Base-by-base conservation (phyloP, 1,140 invertebrate species). In the Teleogryllus occipitalis region DNA sequence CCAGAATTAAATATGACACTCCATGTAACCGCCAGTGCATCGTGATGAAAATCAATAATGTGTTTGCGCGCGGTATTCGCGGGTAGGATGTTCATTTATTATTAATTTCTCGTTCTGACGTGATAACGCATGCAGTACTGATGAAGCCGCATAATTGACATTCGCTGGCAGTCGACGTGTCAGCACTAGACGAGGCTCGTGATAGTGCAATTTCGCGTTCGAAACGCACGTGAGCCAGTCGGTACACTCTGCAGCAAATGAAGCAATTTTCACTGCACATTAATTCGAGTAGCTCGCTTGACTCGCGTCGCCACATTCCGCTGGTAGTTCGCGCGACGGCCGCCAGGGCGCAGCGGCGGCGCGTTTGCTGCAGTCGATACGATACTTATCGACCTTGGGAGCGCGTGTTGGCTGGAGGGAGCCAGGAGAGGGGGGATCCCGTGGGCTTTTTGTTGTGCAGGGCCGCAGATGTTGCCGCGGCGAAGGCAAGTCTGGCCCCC, bases 71-170 rank as follows among this genome's bases (percentile, higher is more conserved):
- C 54, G 18, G 54, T 18, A 14, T 65, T 65, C 54, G 27, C 7
- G 54, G 7, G 18, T 7, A 18, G 10, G 18, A 18, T 65, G 54
- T 10, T 10, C 54, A 65, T 65, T 65, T 65, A 65, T 65, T 65
- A 65, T 65, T 65, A 65, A 65, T 65, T 65, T 65, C 54, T 65
- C 54, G 54, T 65, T 65, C 18, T 65, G 54, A 65, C 54, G 54
- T 14, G 10, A 65, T 65, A 10, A 14, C 54, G 54, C 18, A 65
- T 65, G 54, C 54, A 65, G 18, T 65, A 18, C 10, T 14, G 54
- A 65, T 65, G 54, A 65, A 18, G 27, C 27, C 54, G 10, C 18
- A 65, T 65, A 65, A 65, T 65, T 65, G 54, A 18, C 54, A 65
- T 65, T 65, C 54, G 54, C 54, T 65, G 54, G 10, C 10, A 14